phyloP scores from a whole-genome alignment of 2,113 vertebrate genomes.

The Passer domesticus region DNA sequence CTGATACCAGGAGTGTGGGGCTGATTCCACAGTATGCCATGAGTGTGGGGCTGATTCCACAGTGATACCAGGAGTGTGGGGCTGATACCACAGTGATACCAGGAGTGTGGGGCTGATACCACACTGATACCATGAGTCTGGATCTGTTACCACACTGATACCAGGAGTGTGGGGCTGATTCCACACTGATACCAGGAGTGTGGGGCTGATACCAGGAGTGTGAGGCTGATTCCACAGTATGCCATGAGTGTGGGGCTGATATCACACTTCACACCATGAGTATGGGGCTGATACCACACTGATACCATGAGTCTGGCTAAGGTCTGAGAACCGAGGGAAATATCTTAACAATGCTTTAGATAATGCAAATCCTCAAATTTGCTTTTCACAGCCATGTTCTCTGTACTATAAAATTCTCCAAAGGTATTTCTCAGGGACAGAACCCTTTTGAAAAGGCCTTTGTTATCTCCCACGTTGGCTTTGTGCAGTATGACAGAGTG shows the following conservation, averaged over 20 bases:
- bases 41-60: not conserved
- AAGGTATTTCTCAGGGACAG: not conserved
- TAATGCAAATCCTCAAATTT: not conserved
- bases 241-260: not conserved
- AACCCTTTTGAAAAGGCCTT: not conserved
- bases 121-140: accelerated
- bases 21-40: no score
- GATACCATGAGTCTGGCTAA: not conserved
- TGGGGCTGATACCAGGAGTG: not conserved
- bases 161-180: not conserved
- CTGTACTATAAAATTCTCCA: not conserved
- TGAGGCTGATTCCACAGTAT: not conserved
- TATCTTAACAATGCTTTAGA: not conserved
- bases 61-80: accelerated
- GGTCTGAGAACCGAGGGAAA: not conserved
- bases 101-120: not conserved
- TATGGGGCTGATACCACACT: not conserved
- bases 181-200: accelerated
- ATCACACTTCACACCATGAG: accelerated
- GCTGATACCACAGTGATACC: not conserved
- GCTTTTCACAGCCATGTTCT: not conserved
- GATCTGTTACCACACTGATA: not conserved
- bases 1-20: not conserved
- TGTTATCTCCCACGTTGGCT: not conserved
- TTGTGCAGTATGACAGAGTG: not conserved